Percentiles rank a stretch among this genome's conserved stretches.
These are phyloP conservation scores for Triplophysa tibetana DNA, from an alignment of 2,113 vertebrate genomes.

Conservation along the genomic window DNA sequence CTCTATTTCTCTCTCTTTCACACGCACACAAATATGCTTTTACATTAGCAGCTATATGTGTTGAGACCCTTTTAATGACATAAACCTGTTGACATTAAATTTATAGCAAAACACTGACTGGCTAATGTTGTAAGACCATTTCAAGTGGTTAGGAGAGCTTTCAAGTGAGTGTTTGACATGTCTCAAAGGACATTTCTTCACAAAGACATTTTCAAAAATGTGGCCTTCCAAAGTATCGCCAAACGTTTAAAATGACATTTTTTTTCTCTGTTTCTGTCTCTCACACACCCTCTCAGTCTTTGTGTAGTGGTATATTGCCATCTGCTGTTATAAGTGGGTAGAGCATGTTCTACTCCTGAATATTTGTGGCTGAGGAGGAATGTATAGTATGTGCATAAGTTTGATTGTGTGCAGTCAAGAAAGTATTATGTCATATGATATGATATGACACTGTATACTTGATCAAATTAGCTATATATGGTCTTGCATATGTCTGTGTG, in stretches of 20 bases:
- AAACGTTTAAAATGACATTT: too few relatives aligned
- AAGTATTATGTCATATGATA: neutral
- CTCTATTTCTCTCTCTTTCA: neutral
- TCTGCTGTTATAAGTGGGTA: constrained; percentile 63
- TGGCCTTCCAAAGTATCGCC: too few relatives aligned
- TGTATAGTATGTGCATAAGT: neutral
- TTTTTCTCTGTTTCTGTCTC: neutral
- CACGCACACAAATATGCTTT: neutral
- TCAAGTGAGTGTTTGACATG: too few relatives aligned
- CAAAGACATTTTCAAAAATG: too few relatives aligned
- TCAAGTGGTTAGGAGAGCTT: too few relatives aligned
- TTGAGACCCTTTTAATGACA: too few relatives aligned
- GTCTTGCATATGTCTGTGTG: neutral
- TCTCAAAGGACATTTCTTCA: too few relatives aligned
- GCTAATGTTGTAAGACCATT: too few relatives aligned
- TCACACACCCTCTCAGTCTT: neutral
- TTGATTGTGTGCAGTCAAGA: neutral
- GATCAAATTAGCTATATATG: neutral
- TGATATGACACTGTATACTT: too few relatives aligned
- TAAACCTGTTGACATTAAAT: too few relatives aligned
- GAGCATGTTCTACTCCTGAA: neutral
- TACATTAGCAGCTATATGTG: too few relatives aligned
- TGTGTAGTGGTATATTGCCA: constrained; percentile 62
- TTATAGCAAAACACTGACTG: too few relatives aligned
- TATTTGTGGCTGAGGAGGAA: constrained; percentile 18